Conservation (phyloP, 2,888 invertebrate species). For the Pachydiplax longipennis region DNA sequence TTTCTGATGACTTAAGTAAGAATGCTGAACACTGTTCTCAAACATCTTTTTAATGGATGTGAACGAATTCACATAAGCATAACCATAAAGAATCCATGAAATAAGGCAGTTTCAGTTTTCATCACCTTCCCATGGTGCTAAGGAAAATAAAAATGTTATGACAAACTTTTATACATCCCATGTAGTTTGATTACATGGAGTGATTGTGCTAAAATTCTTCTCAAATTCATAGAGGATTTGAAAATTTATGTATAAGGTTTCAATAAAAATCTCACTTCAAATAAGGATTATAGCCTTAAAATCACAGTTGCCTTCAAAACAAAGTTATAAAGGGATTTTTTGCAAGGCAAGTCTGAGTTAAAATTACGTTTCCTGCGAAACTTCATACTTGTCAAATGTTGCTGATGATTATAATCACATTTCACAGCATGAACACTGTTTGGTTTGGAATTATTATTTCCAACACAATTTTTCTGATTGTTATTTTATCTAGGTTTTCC, state of each 20-base stretch:
- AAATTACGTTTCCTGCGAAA: neutral
- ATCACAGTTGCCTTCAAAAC: neutral
- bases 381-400: neutral
- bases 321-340: neutral
- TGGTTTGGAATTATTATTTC: neutral
- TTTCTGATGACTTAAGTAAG: neutral
- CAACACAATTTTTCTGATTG: neutral
- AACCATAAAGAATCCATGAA: neutral
- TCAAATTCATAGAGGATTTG: neutral
- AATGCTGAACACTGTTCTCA: neutral
- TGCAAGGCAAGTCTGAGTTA: neutral
- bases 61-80: neutral
- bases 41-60: neutral
- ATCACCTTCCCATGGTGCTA: neutral
- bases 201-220: neutral
- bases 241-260: neutral
- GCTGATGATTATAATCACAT: neutral
- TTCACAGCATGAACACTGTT: neutral
- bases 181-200: neutral
- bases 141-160: neutral
- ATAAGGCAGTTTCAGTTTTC: neutral
- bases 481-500: neutral
- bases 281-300: neutral
- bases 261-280: neutral
- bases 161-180: neutral